A percentile compares a stretch with the other conserved stretches of the same genome.
phyloP scores from a whole-genome alignment of 2,797 vertebrate genomes.

The Sebastes matsubarae region DNA sequence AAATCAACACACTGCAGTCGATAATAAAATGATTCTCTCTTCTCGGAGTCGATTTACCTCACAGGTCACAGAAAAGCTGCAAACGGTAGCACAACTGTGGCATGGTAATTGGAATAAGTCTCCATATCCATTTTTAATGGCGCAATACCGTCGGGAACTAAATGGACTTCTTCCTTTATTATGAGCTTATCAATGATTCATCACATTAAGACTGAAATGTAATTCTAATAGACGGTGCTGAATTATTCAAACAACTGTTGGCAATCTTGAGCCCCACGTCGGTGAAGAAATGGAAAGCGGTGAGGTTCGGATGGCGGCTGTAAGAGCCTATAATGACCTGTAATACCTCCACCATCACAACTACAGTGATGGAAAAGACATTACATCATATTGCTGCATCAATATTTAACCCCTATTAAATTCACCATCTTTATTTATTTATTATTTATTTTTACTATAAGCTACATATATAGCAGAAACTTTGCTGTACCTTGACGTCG shows the following conservation, averaged over 20 bases:
- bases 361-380: neutral
- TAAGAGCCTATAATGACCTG: neutral
- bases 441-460: too few relatives aligned
- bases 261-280: conserved; percentile 41
- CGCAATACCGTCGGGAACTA: conserved; percentile 38
- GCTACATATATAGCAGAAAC: neutral
- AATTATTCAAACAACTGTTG: conserved; percentile 78
- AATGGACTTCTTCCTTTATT: conserved; percentile 74
- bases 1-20: neutral
- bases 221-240: conserved; percentile 66
- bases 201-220: conserved; percentile 72
- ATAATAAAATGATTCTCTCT: conserved; percentile 20
- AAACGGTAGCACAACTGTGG: conserved; percentile 45
- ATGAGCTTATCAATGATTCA: conserved; percentile 79
- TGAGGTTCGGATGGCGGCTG: neutral
- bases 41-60: conserved; percentile 55
- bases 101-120: conserved; percentile 59
- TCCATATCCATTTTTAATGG: conserved; percentile 76
- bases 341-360: conserved; percentile 1
- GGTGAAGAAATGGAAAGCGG: conserved; percentile 33
- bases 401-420: conserved; percentile 24
- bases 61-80: conserved; percentile 53
- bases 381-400: conserved; percentile 13
- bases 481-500: conserved; percentile 67
- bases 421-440: neutral